phyloP scores from a whole-genome alignment of 1,140 invertebrate genomes.

The Berghia stephanieae region DNA sequence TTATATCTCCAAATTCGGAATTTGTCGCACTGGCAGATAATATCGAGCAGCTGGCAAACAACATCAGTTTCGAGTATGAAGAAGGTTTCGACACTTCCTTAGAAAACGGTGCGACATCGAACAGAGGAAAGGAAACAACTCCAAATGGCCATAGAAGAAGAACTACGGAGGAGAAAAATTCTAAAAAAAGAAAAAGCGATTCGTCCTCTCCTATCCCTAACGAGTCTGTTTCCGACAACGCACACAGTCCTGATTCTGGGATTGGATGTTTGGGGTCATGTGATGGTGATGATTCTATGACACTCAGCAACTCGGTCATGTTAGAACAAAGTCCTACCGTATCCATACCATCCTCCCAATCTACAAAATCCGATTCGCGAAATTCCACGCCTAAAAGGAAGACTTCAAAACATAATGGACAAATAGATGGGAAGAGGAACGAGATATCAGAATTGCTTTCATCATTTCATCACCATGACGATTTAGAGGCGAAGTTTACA shows the following conservation, averaged over 20 bases:
- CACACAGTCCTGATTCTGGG: slow-evolving; percentile 29
- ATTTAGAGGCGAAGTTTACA: neutral
- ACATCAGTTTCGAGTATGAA: slow-evolving; percentile 34
- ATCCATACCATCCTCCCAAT: neutral
- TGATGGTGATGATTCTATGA: slow-evolving; percentile 12
- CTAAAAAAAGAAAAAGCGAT: slow-evolving; percentile 18
- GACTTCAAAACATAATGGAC: neutral
- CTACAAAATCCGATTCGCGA: neutral
- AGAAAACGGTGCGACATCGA: neutral
- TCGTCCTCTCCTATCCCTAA: neutral
- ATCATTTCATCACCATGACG: neutral
- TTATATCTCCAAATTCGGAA: slow-evolving; percentile 24
- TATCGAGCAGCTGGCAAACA: slow-evolving; percentile 27
- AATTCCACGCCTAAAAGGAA: neutral
- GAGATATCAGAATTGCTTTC: neutral
- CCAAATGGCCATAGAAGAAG: slow-evolving; percentile 13
- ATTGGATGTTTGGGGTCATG: slow-evolving; percentile 13
- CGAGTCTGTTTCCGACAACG: neutral
- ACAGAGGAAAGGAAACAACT: slow-evolving; percentile 10
- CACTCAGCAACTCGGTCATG: neutral
- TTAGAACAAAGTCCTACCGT: neutral
- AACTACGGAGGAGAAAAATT: too few species aligned
- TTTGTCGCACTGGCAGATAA: slow-evolving; percentile 28
- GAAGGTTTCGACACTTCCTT: slow-evolving; percentile 15
- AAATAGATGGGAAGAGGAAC: neutral